phyloP scores from a whole-genome alignment of 64 coral and sea anemone genomes.

The Pachyseris speciosa region DNA sequence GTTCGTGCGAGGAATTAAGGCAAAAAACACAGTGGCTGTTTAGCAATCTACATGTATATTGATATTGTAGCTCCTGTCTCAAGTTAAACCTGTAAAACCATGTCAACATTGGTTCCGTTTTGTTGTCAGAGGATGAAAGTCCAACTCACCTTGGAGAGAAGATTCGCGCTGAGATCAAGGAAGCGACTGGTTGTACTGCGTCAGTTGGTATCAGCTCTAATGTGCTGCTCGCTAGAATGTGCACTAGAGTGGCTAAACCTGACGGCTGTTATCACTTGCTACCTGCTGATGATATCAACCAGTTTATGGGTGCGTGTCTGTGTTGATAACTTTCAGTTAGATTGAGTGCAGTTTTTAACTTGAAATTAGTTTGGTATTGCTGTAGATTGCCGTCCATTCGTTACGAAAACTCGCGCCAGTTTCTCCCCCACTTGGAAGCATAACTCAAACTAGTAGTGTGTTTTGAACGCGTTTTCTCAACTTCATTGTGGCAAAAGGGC shows the following conservation, averaged over 20 bases:
- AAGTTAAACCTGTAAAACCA: not conserved
- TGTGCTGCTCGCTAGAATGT: constrained; percentile 92
- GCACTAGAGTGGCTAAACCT: constrained; percentile 92
- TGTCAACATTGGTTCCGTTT: not conserved
- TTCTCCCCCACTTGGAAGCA: too few relatives aligned
- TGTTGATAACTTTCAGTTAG: too few relatives aligned
- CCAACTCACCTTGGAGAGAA: constrained; percentile 71
- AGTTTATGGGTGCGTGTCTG: constrained; percentile 83
- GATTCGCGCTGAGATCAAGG: constrained; percentile 84
- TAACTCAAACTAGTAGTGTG: too few relatives aligned
- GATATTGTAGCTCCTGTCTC: not conserved
- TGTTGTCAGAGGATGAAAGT: constrained; percentile 65
- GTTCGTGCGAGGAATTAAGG: too few relatives aligned
- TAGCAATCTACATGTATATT: too few relatives aligned
- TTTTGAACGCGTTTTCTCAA: too few relatives aligned
- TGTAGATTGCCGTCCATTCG: too few relatives aligned
- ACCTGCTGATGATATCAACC: constrained; percentile 42
- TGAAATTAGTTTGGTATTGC: too few relatives aligned
- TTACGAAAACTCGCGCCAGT: too few relatives aligned
- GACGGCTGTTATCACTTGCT: constrained; percentile 85
- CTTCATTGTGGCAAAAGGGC: too few relatives aligned
- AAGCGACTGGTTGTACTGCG: constrained; percentile 79
- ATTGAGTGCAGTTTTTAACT: too few relatives aligned
- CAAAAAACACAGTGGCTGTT: too few relatives aligned
- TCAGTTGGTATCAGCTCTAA: constrained; percentile 88